Evolutionary conservation across 2,113 vertebrate species (phyloP), one percentile per base, ranked within the genome.

Genomic region (Xiphorhynchus elegans): DNA sequence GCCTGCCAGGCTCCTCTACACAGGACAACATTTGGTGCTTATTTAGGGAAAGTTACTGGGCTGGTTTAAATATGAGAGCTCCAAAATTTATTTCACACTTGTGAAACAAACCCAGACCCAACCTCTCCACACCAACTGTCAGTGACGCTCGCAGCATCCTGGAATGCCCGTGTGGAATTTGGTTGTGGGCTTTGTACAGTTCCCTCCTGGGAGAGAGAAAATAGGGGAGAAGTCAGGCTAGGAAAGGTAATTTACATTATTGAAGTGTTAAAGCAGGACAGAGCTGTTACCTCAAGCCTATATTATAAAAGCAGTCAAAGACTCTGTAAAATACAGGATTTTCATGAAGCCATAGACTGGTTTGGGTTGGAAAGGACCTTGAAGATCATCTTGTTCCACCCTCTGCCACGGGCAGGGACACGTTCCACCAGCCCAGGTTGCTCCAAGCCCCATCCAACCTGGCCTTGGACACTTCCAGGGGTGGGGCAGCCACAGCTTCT

Each of bases 391-490:
- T 4, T 0, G 1, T 70, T 5, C n/a, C 20, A 4, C 5, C 10
- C 11, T 20, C 9, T 40, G 24, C 63, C 17, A 23, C 26, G 47
- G 37, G 6, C 60, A 67, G 33, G 60, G 63, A 56, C 49, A 69
- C 2, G 5, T 90, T 0, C 25, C 49, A 42, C 35, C 2, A 0
- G 3, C 17, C 21, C 63, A 77, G 70, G 8, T 0, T 47, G 40
- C 25, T 76, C 53, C 62, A 29, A 60, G 20, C 1, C n/a, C 28
- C 0, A 0, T 35, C 55, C 79, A 69, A 0, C 25, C 63, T 52
- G 50, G 40, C 4, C 49, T 19, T 42, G 35, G 35, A 0, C 40
- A 37, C 31, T 63, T 0, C 35, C 55, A 55, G 40, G 40, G 70
- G 23, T 76, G 12, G 35, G 17, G 17, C 55, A 90, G 63, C 70